Evolutionary conservation across 1,140 invertebrate species (phyloP).

Genomic region (Aphis gossypii): DNA sequence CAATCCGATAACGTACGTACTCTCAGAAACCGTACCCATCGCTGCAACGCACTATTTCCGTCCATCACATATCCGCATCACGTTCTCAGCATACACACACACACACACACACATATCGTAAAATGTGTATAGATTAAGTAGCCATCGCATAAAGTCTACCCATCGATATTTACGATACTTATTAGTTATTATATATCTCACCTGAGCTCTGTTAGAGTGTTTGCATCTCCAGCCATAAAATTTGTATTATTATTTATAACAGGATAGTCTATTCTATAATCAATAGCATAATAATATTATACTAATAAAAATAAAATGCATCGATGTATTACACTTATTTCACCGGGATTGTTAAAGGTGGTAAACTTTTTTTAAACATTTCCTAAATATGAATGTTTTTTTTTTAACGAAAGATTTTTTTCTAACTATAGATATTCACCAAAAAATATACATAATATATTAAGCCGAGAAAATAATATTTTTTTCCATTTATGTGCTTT

Average conservation of each 20-base stretch:
- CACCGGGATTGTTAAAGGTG: too few relatives aligned
- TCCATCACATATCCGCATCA: not conserved
- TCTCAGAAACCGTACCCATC: not conserved
- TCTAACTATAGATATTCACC: not conserved
- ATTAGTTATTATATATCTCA: not conserved
- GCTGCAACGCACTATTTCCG: not conserved
- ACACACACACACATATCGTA: not conserved
- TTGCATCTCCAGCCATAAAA: not conserved
- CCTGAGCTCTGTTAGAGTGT: not conserved
- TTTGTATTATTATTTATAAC: not conserved
- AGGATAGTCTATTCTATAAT: too few relatives aligned
- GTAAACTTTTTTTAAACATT: not conserved
- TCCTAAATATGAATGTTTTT: not conserved
- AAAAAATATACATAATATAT: not conserved
- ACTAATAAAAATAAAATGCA: too few relatives aligned
- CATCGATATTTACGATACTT: not conserved
- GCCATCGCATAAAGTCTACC: not conserved
- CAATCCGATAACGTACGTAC: not conserved
- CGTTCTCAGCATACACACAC: not conserved
- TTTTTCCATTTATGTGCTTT: not conserved
- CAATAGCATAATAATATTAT: too few relatives aligned
- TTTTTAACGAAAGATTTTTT: not conserved
- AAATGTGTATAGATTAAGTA: not conserved
- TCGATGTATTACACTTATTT: not conserved
- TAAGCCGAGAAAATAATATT: not conserved